phyloP scores from a whole-genome alignment of 2,888 invertebrate species.

The Drosophila meridiana region DNA sequence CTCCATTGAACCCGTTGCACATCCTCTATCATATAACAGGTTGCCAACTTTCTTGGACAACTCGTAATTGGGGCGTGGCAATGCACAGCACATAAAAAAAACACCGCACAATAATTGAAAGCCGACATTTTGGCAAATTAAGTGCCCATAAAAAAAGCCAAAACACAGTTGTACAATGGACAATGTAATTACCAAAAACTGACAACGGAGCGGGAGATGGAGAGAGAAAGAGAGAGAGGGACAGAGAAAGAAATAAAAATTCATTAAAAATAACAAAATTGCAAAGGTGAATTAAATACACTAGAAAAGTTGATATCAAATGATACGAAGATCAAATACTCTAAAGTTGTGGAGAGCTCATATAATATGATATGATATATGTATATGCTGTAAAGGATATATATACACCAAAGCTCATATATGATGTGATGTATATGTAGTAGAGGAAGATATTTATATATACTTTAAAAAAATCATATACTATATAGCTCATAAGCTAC shows the following conservation, averaged over 20 bases:
- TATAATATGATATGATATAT: not conserved
- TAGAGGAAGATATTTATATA: not conserved
- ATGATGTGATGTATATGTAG: not conserved
- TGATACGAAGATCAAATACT: conserved; percentile 12
- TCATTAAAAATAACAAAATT: conserved; percentile 20
- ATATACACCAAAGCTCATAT: not conserved
- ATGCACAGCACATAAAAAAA: conserved; percentile 48
- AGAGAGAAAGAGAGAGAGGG: not conserved
- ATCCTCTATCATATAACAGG: conserved; percentile 14
- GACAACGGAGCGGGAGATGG: not conserved
- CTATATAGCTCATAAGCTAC: not conserved
- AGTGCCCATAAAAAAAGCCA: conserved; percentile 66
- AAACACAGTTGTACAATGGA: conserved; percentile 54
- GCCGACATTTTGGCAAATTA: conserved; percentile 62
- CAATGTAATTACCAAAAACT: conserved; percentile 58
- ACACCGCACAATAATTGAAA: conserved; percentile 47
- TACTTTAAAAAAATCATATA: not conserved
- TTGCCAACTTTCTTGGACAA: conserved; percentile 28
- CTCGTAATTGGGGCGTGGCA: conserved; percentile 45
- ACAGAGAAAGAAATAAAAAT: conserved; percentile 14
- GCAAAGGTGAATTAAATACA: conserved; percentile 26
- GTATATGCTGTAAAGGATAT: no score
- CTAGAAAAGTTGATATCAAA: not conserved
- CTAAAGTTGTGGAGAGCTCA: not conserved
- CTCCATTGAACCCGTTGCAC: conserved; percentile 7